A percentile compares a stretch with the other conserved stretches of the same genome.
Conservation (phyloP, 2,113 vertebrate species). For the Pycnonotus jocosus region DNA sequence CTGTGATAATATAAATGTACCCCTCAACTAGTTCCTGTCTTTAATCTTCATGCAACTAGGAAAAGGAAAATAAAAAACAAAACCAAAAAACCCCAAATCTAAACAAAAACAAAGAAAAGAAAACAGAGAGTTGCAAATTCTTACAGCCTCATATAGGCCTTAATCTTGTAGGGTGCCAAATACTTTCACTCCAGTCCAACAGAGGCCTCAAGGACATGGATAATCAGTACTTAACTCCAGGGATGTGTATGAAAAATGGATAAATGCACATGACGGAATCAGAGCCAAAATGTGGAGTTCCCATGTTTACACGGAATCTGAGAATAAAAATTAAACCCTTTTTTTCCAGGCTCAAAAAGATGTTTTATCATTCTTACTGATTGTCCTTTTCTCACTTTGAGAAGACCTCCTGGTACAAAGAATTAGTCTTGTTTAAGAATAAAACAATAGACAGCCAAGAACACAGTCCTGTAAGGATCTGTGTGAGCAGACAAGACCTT, state of each 20-base stretch:
- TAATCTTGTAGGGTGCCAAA: background rate
- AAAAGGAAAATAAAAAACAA: background rate
- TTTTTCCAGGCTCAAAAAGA: background rate
- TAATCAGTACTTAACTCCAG: background rate
- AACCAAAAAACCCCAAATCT: background rate
- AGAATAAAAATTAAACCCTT: background rate
- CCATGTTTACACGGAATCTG: background rate
- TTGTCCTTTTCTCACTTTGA: background rate
- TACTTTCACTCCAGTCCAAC: background rate
- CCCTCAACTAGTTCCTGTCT: constrained; percentile 1
- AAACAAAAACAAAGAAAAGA: background rate
- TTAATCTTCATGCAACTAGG: constrained; percentile 1
- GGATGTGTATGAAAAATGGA: background rate
- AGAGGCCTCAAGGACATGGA: background rate
- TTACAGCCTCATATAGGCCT: background rate
- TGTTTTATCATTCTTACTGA: background rate
- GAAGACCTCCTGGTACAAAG: background rate
- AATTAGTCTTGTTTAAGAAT: background rate
- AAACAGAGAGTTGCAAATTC: background rate
- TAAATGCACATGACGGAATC: background rate
- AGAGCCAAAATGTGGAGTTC: background rate
- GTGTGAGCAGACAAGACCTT: background rate
- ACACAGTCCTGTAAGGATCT: background rate
- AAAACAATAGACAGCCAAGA: background rate
- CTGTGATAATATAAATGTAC: constrained; percentile 55